phyloP scores from a whole-genome alignment of 2,888 invertebrate genomes.

The Atrina japonica region DNA sequence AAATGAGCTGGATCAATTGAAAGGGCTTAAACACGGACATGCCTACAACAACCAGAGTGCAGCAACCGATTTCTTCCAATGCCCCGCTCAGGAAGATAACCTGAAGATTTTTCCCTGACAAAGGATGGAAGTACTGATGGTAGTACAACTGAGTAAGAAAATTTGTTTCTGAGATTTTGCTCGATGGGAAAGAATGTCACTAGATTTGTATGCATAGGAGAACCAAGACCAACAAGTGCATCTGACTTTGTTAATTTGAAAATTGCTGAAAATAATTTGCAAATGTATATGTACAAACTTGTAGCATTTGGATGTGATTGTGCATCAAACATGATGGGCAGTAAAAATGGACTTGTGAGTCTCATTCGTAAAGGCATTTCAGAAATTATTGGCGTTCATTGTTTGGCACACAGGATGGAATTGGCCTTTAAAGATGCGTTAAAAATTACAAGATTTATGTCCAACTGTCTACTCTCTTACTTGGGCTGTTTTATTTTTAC shows the following conservation, averaged over 20 bases:
- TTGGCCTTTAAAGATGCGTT: neutral
- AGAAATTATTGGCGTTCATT: neutral
- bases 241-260: constrained; percentile 8
- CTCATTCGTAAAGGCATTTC: constrained; percentile 1
- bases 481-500: neutral
- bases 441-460: neutral
- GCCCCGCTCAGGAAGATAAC: too few relatives aligned
- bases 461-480: neutral
- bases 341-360: constrained; percentile 11
- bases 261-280: constrained; percentile 1
- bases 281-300: constrained; percentile 15
- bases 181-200: neutral
- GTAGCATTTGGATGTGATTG: constrained; percentile 29
- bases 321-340: constrained; percentile 26
- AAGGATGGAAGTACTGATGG: constrained; percentile 20
- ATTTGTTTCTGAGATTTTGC: too few relatives aligned
- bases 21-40: neutral
- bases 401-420: neutral
- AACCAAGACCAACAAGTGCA: constrained; percentile 15
- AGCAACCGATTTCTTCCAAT: constrained; percentile 1
- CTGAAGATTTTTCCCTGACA: constrained; percentile 20
- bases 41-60: constrained; percentile 17
- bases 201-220: constrained; percentile 21
- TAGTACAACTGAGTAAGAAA: constrained; percentile 5
- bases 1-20: constrained; percentile 1